Evolutionary conservation across 2,113 vertebrate species (phyloP).

Genomic region (Cavia aperea): DNA sequence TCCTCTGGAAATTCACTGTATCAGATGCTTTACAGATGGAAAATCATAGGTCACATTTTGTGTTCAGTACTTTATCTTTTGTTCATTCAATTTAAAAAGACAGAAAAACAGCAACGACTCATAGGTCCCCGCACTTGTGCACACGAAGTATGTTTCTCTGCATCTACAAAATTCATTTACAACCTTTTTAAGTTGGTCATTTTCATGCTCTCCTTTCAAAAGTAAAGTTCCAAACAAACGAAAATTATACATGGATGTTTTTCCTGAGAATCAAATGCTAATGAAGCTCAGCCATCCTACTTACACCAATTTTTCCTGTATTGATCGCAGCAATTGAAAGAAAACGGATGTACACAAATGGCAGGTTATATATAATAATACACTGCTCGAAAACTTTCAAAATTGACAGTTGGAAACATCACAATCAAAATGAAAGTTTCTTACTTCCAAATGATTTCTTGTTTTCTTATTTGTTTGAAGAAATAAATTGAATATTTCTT

Average conservation of each 20-base stretch:
- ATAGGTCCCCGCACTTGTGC: neutral
- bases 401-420: neutral
- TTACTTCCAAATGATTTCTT: neutral
- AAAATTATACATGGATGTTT: neutral
- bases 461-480: constrained; percentile 36
- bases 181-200: constrained; percentile 13
- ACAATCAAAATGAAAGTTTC: constrained; percentile 23
- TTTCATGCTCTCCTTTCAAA: neutral
- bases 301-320: neutral
- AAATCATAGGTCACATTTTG: neutral
- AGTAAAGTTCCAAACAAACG: constrained; percentile 8
- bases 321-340: constrained; percentile 18
- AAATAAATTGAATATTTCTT: constrained; percentile 34
- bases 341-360: neutral
- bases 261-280: constrained; percentile 9
- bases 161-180: neutral
- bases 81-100: neutral
- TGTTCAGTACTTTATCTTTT: neutral
- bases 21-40: neutral
- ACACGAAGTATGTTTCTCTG: neutral
- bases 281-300: neutral
- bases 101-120: neutral
- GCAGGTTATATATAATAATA: neutral
- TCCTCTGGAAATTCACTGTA: neutral
- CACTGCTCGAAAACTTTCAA: neutral